Conservation (phyloP, 2,113 vertebrate species). For the Prietella phreatophila region DNA sequence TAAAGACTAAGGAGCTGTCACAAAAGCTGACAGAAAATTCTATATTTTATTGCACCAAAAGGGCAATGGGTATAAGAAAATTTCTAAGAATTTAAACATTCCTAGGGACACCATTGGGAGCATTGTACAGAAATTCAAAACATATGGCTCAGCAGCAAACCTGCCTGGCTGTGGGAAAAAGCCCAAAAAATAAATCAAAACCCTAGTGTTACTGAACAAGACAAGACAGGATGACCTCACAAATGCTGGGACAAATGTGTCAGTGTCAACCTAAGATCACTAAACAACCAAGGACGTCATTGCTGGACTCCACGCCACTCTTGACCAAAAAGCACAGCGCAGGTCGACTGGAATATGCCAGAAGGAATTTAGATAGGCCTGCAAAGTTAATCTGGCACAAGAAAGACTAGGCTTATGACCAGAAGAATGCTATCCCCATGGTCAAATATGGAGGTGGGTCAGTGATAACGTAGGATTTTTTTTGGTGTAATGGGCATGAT, state of each 20-base stretch:
- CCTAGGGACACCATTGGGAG: not conserved
- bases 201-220: too few species aligned
- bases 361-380: not conserved
- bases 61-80: not conserved
- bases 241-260: not conserved
- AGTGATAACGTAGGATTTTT: too few species aligned
- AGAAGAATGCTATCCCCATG: too few species aligned
- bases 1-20: slow-evolving; percentile 5
- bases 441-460: too few species aligned
- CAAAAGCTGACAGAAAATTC: not conserved
- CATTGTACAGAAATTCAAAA: not conserved
- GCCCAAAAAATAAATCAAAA: too few species aligned
- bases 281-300: slow-evolving; percentile 21
- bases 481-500: too few species aligned
- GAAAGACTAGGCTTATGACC: too few species aligned
- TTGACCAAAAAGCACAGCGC: not conserved
- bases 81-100: slow-evolving; percentile 19
- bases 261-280: not conserved
- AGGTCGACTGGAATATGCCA: slow-evolving; percentile 7
- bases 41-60: slow-evolving; percentile 9
- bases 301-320: not conserved
- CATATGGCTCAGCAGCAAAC: not conserved
- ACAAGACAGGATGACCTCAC: too few species aligned
- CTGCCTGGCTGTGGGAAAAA: not conserved
- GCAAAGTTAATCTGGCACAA: not conserved